Evolutionary conservation across 2,888 invertebrate genomes (phyloP), one percentile per base, ranked within the genome.

Genomic region (Hirtodrosophila trivittata): DNA sequence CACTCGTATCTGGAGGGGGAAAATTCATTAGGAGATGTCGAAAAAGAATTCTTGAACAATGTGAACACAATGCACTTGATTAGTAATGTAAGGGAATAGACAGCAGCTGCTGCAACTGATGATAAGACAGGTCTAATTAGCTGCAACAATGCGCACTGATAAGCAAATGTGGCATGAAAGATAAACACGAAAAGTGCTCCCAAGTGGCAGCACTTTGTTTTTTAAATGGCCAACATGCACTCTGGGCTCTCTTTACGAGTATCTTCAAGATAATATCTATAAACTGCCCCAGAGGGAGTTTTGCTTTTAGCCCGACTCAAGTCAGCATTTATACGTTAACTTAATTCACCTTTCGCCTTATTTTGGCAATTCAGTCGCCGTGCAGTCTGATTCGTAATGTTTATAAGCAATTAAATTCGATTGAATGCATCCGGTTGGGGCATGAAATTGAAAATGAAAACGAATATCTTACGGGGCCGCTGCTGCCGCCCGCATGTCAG

Each of bases 101-200:
- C 62, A 65, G 5, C 18, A 21, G 18, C 18, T 21, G 67, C 72
- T 56, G 73, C 80, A 83, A 66, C 68, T 54, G 68, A 56, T 69
- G 78, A 78, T 78, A 78, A 80, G 84, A 76, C 81, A 66, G 46
- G 60, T 56, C 69, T 80, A 85, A 78, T 78, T 78, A 77, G 86
- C 83, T 45, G 78, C 78, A 41, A 68, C 68, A 75, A 32, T 38
- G 57, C 10, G 43, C 63, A 54, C 28, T 55, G 71, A 71, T 75
- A 75, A 71, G 75, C 75, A 58, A 69, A 58, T 55, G 65, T 37
- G 43, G 38, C 21, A 43, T 6, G 35, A 16, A 37, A 70, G 65
- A 70, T 52, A 68, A 69, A 64, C 65, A 70, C 18, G 30, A 32
- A 1, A 12, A 28, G 18, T 30, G 30, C n/a, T 30, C 2, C 30